phyloP scores from a whole-genome alignment of 2,888 invertebrate genomes.

The Venusia cambrica region DNA sequence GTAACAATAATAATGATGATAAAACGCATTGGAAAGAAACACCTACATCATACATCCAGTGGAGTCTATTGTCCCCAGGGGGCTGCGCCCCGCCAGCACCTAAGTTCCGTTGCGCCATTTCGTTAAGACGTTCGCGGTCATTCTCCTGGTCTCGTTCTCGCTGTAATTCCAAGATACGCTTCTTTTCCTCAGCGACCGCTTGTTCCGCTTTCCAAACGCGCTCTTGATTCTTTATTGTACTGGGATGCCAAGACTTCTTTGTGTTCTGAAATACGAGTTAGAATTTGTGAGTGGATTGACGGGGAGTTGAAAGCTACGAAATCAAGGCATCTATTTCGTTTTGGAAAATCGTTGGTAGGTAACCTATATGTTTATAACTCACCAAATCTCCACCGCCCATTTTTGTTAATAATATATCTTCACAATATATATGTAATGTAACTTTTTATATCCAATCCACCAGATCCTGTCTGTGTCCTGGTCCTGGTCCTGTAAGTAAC shows the following conservation, averaged over 20 bases:
- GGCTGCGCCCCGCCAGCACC: slow-evolving; percentile 38
- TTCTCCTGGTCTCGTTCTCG: slow-evolving; percentile 85
- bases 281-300: too few species aligned
- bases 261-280: slow-evolving; percentile 78
- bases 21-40: too few species aligned
- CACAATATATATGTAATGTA: too few species aligned
- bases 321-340: too few species aligned
- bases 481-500: too few species aligned
- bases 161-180: slow-evolving; percentile 84
- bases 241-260: slow-evolving; percentile 91
- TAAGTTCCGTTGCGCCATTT: slow-evolving; percentile 80
- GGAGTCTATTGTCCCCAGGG: slow-evolving; percentile 82
- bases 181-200: slow-evolving; percentile 85
- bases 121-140: slow-evolving; percentile 84
- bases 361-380: too few species aligned
- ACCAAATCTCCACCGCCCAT: slow-evolving; percentile 75
- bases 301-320: too few species aligned
- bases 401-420: too few species aligned
- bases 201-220: slow-evolving; percentile 90
- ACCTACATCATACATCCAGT: slow-evolving; percentile 93
- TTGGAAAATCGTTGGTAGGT: too few species aligned
- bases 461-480: too few species aligned
- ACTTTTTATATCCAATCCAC: too few species aligned
- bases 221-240: slow-evolving; percentile 88
- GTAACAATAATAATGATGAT: too few species aligned